phyloP scores from a whole-genome alignment of 2,113 vertebrate genomes.

The Mus spicilegus region DNA sequence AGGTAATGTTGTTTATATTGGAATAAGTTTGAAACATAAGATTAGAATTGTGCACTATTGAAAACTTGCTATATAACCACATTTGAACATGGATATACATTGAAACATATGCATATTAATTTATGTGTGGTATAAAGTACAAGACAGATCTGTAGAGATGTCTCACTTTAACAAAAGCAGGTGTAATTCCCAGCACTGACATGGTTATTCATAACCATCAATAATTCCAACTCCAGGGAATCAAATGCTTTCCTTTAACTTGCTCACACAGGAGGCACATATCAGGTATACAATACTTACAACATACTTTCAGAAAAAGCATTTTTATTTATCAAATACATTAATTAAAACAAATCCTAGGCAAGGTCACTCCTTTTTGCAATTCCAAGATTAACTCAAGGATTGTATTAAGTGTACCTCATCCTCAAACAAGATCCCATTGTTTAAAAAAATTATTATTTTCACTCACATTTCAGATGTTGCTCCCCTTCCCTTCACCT shows the following conservation, averaged over 20 bases:
- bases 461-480: too few relatives aligned
- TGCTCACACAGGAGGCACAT: neutral
- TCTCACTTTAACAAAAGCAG: neutral
- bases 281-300: neutral
- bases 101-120: neutral
- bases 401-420: too few relatives aligned
- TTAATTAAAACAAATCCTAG: neutral
- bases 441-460: too few relatives aligned
- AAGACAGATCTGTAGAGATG: neutral
- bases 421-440: neutral
- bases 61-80: neutral
- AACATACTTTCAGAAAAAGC: neutral
- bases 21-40: neutral
- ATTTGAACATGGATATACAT: neutral
- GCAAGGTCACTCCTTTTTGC: neutral
- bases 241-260: neutral
- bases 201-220: neutral
- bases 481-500: too few relatives aligned
- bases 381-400: too few relatives aligned
- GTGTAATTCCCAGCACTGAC: neutral
- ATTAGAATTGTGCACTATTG: neutral
- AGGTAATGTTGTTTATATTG: neutral
- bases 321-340: neutral
- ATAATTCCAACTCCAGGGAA: neutral
- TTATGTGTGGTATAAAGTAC: neutral